Evolutionary conservation across 2,113 vertebrate species (phyloP).

Genomic region (Dinomys branickii): DNA sequence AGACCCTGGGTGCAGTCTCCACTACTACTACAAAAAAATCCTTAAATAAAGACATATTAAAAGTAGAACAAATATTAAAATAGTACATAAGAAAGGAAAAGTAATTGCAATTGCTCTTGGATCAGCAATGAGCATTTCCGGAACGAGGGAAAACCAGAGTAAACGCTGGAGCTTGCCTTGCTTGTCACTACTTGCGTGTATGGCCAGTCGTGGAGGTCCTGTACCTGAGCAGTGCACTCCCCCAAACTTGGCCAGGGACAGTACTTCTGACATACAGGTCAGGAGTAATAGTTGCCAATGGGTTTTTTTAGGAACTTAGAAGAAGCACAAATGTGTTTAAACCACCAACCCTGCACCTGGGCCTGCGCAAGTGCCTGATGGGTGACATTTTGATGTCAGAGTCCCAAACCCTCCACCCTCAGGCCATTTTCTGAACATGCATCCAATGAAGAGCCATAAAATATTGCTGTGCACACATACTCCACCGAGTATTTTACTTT

Average conservation of each 20-base stretch:
- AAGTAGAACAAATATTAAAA: constrained; percentile 5
- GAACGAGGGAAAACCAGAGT: background rate
- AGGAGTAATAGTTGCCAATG: background rate
- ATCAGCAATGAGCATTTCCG: background rate
- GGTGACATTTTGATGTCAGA: background rate
- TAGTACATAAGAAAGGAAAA: background rate
- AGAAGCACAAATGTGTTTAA: background rate
- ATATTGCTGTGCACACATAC: background rate
- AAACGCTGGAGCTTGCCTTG: background rate
- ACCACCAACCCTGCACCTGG: background rate
- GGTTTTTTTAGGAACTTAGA: background rate
- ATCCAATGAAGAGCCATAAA: background rate
- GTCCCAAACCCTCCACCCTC: background rate
- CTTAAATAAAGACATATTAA: background rate
- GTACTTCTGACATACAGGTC: background rate
- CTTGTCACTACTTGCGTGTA: background rate
- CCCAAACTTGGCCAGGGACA: background rate
- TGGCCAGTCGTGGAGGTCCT: background rate
- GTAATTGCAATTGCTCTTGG: background rate
- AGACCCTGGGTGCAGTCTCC: background rate
- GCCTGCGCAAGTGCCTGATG: background rate
- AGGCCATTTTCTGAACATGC: background rate
- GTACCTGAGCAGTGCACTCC: background rate
- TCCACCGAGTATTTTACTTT: background rate
- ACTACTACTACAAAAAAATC: background rate